Conservation (phyloP, 2,888 invertebrate species). For the Agriopis marginaria region DNA sequence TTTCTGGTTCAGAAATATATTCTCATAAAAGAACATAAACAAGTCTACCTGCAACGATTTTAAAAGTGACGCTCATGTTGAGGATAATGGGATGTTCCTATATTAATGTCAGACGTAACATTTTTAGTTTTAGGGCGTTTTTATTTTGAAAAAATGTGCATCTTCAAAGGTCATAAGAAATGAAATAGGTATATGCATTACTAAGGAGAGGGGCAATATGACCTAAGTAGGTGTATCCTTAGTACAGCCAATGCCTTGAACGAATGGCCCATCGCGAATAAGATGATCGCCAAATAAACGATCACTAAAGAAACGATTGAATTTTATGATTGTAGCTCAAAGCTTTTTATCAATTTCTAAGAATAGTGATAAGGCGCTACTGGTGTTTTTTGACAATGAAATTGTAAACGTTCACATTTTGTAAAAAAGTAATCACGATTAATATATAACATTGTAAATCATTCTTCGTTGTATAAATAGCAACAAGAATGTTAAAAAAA, state of each 20-base stretch:
- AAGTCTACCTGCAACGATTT: not conserved
- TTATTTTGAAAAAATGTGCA: too few relatives aligned
- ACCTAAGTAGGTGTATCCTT: not conserved
- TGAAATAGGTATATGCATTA: too few relatives aligned
- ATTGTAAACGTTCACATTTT: slow-evolving; percentile 5
- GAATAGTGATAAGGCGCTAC: slow-evolving; percentile 30
- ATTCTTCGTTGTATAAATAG: not conserved
- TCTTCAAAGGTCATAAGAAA: not conserved
- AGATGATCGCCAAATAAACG: slow-evolving; percentile 31
- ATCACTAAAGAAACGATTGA: slow-evolving; percentile 31
- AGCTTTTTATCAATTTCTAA: slow-evolving; percentile 33
- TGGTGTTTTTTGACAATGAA: slow-evolving; percentile 26
- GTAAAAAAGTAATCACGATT: slow-evolving; percentile 3
- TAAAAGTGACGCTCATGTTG: not conserved
- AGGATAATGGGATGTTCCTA: not conserved
- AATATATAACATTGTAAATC: not conserved
- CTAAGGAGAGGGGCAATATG: not conserved
- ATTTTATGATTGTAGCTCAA: slow-evolving; percentile 24
- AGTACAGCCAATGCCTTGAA: slow-evolving; percentile 11
- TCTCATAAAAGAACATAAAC: not conserved
- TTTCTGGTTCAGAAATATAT: not conserved
- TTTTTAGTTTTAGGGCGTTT: too few relatives aligned
- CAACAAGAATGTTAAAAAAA: not conserved
- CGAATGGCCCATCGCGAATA: slow-evolving; percentile 20
- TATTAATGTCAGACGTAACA: too few relatives aligned